Evolutionary conservation across 1,140 invertebrate species (phyloP).

Genomic region (Pseudomyrmex pallidus): DNA sequence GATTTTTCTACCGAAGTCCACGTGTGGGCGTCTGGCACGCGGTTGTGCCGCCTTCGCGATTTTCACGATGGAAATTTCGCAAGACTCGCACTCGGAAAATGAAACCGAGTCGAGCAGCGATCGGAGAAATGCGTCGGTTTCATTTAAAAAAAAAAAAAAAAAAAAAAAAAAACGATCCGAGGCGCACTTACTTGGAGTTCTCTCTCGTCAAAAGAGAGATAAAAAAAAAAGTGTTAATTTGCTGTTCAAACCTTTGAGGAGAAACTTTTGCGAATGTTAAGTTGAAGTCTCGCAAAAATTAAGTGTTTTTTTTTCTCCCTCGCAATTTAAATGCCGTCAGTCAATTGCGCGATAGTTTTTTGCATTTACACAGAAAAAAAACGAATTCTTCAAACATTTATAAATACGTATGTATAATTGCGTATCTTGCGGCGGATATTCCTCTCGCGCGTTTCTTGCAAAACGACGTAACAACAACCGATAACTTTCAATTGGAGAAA

Average conservation of each 20-base stretch:
- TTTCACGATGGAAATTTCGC: slow-evolving; percentile 7
- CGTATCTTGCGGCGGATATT: neutral
- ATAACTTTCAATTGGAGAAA: neutral
- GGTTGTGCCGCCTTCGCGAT: slow-evolving; percentile 9
- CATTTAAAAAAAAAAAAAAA: slow-evolving; percentile 9
- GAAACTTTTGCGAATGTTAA: slow-evolving; percentile 5
- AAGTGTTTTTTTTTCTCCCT: neutral
- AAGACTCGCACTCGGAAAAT: slow-evolving; percentile 16
- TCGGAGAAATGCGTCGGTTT: neutral
- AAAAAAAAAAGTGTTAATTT: neutral
- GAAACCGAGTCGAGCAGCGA: slow-evolving; percentile 1
- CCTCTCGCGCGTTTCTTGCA: too few relatives aligned
- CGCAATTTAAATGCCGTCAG: too few relatives aligned
- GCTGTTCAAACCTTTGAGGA: slow-evolving; percentile 9
- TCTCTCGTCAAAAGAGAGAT: slow-evolving; percentile 11
- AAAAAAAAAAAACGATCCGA: slow-evolving; percentile 10
- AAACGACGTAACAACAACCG: neutral
- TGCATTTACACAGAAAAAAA: neutral
- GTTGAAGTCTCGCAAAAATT: neutral
- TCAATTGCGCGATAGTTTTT: neutral
- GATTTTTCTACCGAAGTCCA: slow-evolving; percentile 26
- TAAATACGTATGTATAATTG: too few relatives aligned
- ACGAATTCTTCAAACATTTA: too few relatives aligned
- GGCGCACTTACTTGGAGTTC: neutral
- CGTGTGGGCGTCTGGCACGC: neutral